Conservation (phyloP, 2,113 vertebrate species). For the Aleadryas rufinucha region DNA sequence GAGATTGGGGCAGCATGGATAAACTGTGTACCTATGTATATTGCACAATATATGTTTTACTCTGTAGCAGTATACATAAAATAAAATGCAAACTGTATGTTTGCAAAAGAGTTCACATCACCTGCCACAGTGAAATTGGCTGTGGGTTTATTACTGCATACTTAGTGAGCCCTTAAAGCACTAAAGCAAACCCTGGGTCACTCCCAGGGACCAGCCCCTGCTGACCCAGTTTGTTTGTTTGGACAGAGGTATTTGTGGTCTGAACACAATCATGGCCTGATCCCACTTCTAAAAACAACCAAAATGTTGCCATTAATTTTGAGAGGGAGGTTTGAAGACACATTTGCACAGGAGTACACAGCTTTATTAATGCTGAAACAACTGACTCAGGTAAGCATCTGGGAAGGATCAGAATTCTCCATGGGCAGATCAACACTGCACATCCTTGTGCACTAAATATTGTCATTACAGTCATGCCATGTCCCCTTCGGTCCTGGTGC, state of each 20-base stretch:
- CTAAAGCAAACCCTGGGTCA: not conserved
- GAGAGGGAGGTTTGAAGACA: not conserved
- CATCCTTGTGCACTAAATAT: too few species aligned
- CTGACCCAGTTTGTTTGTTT: not conserved
- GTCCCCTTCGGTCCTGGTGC: not conserved
- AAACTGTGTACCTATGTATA: not conserved
- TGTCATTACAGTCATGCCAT: fast-evolving
- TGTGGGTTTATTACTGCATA: not conserved
- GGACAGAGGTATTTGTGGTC: not conserved
- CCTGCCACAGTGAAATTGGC: not conserved
- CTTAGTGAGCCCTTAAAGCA: not conserved
- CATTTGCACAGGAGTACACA: not conserved
- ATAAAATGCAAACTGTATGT: not conserved
- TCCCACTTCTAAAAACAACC: not conserved
- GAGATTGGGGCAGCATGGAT: not conserved
- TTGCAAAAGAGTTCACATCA: not conserved
- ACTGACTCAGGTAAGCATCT: not conserved
- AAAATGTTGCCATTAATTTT: not conserved
- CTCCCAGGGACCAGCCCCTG: not conserved
- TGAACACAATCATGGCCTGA: not conserved
- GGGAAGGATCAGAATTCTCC: not conserved
- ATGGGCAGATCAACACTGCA: not conserved
- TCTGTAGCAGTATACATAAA: not conserved
- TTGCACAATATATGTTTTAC: not conserved
- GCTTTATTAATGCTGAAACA: not conserved